phyloP scores from a whole-genome alignment of 2,113 vertebrate species.

The Laticauda laticaudata region DNA sequence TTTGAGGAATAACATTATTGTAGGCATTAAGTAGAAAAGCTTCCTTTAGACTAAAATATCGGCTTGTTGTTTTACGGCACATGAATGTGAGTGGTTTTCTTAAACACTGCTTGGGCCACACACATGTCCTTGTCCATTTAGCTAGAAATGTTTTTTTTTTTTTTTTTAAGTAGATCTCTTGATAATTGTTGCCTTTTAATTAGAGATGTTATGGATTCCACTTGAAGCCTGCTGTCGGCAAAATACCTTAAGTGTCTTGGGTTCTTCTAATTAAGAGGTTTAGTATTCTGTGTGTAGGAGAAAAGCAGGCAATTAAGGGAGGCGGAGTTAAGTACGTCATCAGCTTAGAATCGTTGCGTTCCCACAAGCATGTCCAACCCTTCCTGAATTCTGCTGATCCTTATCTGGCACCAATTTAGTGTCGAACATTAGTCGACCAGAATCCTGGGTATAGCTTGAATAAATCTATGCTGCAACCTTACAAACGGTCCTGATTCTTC shows the following conservation, averaged over 20 bases:
- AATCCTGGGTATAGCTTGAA: background rate
- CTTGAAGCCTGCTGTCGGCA: background rate
- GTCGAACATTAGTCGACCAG: too few relatives aligned
- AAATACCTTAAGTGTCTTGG: background rate
- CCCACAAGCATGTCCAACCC: too few relatives aligned
- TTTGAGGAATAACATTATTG: background rate
- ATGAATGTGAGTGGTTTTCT: background rate
- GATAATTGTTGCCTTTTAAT: background rate
- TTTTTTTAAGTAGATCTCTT: background rate
- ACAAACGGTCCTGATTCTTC: too few relatives aligned
- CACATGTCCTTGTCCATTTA: background rate
- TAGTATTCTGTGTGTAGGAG: background rate
- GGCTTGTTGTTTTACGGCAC: background rate
- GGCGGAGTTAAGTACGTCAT: background rate
- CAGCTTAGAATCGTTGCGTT: background rate
- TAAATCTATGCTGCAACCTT: background rate
- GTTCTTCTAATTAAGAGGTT: background rate
- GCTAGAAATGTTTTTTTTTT: background rate
- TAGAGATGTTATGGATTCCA: background rate
- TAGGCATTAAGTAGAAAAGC: background rate
- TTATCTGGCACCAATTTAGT: background rate
- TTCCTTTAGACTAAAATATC: background rate
- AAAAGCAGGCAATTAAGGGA: background rate
- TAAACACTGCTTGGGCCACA: background rate
- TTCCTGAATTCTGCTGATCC: background rate